Percentiles rank a stretch among this genome's conserved stretches.
phyloP scores from a whole-genome alignment of 2,888 invertebrate genomes.

The Penaeus monodon region DNA sequence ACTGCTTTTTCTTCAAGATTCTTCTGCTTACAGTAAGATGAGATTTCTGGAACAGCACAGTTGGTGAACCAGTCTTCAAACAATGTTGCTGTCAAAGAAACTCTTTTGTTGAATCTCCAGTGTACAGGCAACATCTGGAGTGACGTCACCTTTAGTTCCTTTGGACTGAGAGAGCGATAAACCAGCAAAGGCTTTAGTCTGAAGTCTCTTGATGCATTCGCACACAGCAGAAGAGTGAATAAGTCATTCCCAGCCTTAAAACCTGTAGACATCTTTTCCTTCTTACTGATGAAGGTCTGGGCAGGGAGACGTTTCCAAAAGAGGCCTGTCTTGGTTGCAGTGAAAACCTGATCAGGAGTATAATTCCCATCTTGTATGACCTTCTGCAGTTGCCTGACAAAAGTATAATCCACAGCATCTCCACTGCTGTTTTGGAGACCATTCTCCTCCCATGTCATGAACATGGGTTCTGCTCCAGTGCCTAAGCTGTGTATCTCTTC shows the following conservation, averaged over 20 bases:
- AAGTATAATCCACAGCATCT: too few species aligned
- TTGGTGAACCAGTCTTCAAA: constrained; percentile 3
- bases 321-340: neutral
- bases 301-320: neutral
- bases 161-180: neutral
- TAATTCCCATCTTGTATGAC: neutral
- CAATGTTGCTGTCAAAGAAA: neutral
- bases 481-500: too few species aligned
- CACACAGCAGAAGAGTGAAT: neutral
- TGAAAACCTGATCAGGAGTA: neutral
- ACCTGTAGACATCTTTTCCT: neutral
- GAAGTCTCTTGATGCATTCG: neutral
- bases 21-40: neutral
- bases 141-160: neutral
- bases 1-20: neutral
- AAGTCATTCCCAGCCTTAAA: neutral
- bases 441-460: too few species aligned
- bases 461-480: too few species aligned
- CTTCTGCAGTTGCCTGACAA: too few species aligned
- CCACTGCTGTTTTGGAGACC: too few species aligned
- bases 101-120: neutral
- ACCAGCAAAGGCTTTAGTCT: neutral
- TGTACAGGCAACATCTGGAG: neutral
- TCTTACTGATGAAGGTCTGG: constrained; percentile 4
- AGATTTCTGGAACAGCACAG: neutral